Evolutionary conservation across 2,888 invertebrate species (phyloP), one percentile per base, ranked within the genome.

Genomic region (Teleogryllus oceanicus): DNA sequence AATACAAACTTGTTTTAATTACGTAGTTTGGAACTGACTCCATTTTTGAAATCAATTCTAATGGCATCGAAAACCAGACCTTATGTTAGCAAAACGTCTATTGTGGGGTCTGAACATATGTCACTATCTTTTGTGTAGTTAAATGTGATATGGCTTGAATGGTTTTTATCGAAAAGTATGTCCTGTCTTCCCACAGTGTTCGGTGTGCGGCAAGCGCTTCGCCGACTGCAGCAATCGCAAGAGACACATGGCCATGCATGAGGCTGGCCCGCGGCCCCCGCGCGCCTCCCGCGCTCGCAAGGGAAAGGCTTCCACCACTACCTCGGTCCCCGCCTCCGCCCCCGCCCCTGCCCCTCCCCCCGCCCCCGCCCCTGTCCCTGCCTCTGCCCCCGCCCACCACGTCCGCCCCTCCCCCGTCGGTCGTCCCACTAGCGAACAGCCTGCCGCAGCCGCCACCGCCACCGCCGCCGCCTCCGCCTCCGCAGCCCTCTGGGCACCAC

Each of bases 151-250:
- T 1, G 8, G 37, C 4, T 37, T 37, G 37, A 37, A 5, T 37
- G 37, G 4, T 1, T 37, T 24, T 37, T 37, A 37, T 37, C 1
- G 37, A 37, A 37, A 10, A 8, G 37, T 37, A 8, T 5, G 4
- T 37, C 37, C 37, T 37, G 8, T 5, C 37, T 37, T 8, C 37
- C 37, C 78, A 83, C 79, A 83, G 83, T 83, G 83, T 80, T 78
- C 80, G 21, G 77, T 82, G 11, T 83, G 83, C 79, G 81, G 81
- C 2, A 82, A 81, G 75, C 79, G 74, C 21, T 83, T 83, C 78
- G 80, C 82, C 11, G 83, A 83, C 75, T 83, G 82, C 78, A 83
- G 83, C 62, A 83, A 83, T 76, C 81, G 83, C 4, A 83, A 83
- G 77, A 80, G 82, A 2, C 83, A 83, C 75, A 77, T 80, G 11